Base-by-base conservation (phyloP, 2,113 vertebrate genomes). In the Perca flavescens region DNA sequence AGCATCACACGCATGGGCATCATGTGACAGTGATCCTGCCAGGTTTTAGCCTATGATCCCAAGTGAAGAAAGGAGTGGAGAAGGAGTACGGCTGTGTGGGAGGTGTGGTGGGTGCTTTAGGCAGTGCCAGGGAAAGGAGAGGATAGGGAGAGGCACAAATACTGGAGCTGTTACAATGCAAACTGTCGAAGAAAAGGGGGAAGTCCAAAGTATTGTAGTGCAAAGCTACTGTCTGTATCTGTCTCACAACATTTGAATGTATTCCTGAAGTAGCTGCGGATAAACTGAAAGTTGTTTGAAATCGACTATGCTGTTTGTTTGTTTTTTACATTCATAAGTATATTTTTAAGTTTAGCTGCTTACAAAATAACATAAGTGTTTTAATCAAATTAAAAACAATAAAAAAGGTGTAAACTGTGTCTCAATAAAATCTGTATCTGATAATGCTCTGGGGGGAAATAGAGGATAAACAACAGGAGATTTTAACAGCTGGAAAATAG, bases 1-100 rank as follows among this genome's bases (percentile, higher is more conserved):
- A 94, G 95, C 94, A 94, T 95, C 93, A 94, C 92, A 89, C 43
- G 90, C 87, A 88, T 89, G 89, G 87, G 94, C 91, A 94, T 95
- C 91, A 69, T 92, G 88, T 95, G 94, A 94, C 92, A 89, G 66
- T 53, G 76, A 82, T 85, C 73, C 83, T 90, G 92, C 91, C 93
- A 94, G 90, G 77, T 79, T 87, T 62, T 47, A 90, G 90, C 77
- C 91, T 81, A 62, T 86, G 88, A 94, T 93, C 89, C 88, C 77
- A 54, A 85, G 76, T 73, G 73, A 82, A 84, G 91, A 87, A 68
- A 80, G 68, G 43, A 83, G 47, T 31, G 69, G 65, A 77, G 65
- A 43, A 77, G 53, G 68, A 83, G 83, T 76, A 16, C 57, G 87
- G 79, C 70, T 70, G 69, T 74, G 82, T 80, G 81, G 19, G 57